These are phyloP conservation scores for Corynorhinus townsendii DNA, from an alignment of 2,113 vertebrate species.

Conservation along the genomic window DNA sequence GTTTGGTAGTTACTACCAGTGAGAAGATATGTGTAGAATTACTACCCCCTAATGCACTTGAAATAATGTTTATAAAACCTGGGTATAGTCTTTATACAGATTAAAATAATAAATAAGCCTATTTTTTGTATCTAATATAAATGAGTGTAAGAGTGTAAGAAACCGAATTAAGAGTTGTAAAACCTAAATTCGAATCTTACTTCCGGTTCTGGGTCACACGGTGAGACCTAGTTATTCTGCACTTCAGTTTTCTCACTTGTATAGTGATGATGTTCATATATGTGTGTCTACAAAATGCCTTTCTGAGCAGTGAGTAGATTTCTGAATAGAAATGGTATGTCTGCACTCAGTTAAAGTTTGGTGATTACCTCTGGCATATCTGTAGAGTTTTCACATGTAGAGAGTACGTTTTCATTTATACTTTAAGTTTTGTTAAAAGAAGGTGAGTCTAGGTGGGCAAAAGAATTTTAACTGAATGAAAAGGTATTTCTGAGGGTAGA, in stretches of 20 bases:
- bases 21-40: neutral
- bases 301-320: neutral
- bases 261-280: neutral
- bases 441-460: neutral
- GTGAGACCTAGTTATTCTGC: neutral
- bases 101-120: neutral
- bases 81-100: neutral
- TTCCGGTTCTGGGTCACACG: neutral
- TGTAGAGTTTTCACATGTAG: neutral
- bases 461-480: neutral
- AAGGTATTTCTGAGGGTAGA: neutral
- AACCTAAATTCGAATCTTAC: neutral
- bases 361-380: neutral
- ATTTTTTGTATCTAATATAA: neutral
- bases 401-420: neutral
- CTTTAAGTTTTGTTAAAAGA: neutral
- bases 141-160: neutral
- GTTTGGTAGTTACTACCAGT: neutral
- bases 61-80: constrained; percentile 24
- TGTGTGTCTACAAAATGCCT: neutral
- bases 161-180: neutral
- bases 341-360: neutral
- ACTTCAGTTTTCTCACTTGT: neutral
- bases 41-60: neutral
- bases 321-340: neutral